Conservation (phyloP, 2,888 invertebrate genomes). For the Acrocera orbiculus region DNA sequence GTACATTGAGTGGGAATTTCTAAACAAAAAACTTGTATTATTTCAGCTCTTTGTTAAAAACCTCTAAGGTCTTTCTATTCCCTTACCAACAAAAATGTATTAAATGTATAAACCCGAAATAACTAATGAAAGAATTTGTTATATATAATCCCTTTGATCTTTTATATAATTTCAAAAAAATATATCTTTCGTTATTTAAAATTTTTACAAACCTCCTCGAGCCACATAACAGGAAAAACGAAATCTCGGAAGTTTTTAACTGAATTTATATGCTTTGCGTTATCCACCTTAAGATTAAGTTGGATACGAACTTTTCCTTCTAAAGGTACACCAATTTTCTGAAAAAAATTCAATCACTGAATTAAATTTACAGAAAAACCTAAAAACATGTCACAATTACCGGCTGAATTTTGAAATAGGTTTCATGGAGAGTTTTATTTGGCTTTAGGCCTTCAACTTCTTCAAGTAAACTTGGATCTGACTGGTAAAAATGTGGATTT, state of each 20-base stretch:
- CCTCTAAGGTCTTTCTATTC: too few species aligned
- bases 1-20: too few species aligned
- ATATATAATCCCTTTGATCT: too few species aligned
- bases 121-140: too few species aligned
- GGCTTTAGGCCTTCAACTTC: slow-evolving; percentile 58
- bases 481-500: slow-evolving; percentile 76
- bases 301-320: slow-evolving; percentile 70
- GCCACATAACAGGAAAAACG: slow-evolving; percentile 74
- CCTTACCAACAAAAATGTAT: too few species aligned
- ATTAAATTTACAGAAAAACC: too few species aligned
- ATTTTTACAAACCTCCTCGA: slow-evolving; percentile 50
- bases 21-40: too few species aligned
- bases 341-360: not conserved
- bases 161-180: too few species aligned
- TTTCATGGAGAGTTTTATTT: slow-evolving; percentile 46
- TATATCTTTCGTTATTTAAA: too few species aligned
- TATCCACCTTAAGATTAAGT: slow-evolving; percentile 61
- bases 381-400: slow-evolving; percentile 35
- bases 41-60: too few species aligned
- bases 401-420: slow-evolving; percentile 71
- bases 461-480: slow-evolving; percentile 47
- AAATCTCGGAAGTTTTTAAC: slow-evolving; percentile 63
- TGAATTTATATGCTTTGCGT: slow-evolving; percentile 48
- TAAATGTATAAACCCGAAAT: too few species aligned
- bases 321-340: slow-evolving; percentile 73